Conservation (phyloP, 1,140 invertebrate genomes). For the Drosophila bocki region DNA sequence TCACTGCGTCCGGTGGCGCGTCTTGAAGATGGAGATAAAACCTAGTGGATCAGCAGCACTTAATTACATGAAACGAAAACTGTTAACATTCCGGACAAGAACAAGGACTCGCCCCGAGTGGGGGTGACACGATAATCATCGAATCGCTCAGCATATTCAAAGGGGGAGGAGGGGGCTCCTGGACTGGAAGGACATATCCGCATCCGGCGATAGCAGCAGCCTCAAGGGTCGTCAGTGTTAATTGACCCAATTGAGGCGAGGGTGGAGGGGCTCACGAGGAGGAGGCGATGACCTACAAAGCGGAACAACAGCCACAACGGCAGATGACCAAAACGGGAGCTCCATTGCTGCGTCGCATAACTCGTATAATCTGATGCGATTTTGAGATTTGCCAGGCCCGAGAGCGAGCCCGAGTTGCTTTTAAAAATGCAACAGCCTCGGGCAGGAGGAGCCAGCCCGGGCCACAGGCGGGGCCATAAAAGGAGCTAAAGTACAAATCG, state of each 20-base stretch:
- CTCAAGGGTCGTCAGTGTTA: conserved; percentile 52
- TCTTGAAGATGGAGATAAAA: conserved; percentile 64
- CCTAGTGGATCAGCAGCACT: conserved; percentile 81
- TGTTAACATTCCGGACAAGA: conserved; percentile 66
- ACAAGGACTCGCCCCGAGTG: conserved; percentile 1
- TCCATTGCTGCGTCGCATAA: conserved; percentile 30
- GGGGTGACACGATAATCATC: conserved; percentile 72
- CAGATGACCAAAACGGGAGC: conserved; percentile 48
- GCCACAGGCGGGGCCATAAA: conserved; percentile 67
- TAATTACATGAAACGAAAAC: conserved; percentile 83
- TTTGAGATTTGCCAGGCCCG: conserved; percentile 67
- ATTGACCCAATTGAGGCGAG: conserved; percentile 71
- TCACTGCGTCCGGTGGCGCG: conserved; percentile 36
- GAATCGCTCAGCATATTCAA: conserved; percentile 36
- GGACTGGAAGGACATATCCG: conserved; percentile 26
- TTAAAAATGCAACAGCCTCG: conserved; percentile 53
- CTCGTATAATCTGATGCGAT: conserved; percentile 80
- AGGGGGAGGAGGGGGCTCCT: conserved; percentile 12
- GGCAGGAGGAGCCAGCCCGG: conserved; percentile 17
- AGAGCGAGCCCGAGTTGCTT: conserved; percentile 16
- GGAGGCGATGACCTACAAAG: conserved; percentile 52
- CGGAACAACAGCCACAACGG: conserved; percentile 16
- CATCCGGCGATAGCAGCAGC: conserved; percentile 5
- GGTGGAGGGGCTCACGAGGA: conserved; percentile 1
- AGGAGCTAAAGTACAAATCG: conserved; percentile 85